Percentiles rank a stretch among this genome's conserved stretches.
Evolutionary conservation across 2,113 vertebrate genomes (phyloP).

Genomic region (Plecturocebus donacophilus): DNA sequence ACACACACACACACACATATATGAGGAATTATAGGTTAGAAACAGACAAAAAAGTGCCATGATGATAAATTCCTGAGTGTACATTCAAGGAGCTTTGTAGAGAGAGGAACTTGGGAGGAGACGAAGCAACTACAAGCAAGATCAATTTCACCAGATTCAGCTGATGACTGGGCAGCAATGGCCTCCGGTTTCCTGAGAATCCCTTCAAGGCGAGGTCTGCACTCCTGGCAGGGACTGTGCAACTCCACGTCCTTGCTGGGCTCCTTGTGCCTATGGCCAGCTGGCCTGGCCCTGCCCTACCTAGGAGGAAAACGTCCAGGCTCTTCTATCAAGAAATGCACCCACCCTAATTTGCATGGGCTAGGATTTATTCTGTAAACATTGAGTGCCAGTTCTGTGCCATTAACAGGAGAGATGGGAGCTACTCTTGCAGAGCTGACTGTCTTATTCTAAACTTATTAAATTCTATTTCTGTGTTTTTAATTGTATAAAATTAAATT

Average conservation of each 20-base stretch:
- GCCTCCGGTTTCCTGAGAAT: neutral
- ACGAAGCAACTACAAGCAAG: neutral
- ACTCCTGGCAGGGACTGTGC: neutral
- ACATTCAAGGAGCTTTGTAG: neutral
- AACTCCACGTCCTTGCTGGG: neutral
- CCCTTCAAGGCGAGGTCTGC: neutral
- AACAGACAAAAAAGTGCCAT: conserved; percentile 14
- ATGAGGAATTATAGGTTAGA: conserved; percentile 44
- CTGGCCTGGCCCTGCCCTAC: neutral
- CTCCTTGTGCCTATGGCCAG: neutral
- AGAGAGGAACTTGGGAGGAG: neutral
- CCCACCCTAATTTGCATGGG: too few relatives aligned
- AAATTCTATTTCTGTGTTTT: neutral
- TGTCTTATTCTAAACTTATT: neutral
- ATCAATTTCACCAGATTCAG: neutral
- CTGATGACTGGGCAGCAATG: neutral
- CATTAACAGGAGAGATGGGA: neutral
- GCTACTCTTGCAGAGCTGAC: neutral
- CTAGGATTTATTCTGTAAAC: neutral
- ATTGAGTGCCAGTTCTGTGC: neutral
- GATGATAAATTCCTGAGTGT: conserved; percentile 36
- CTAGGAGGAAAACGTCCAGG: neutral
- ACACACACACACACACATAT: too few relatives aligned
- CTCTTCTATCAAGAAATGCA: neutral
- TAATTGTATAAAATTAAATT: neutral